Evolutionary conservation across 2,113 vertebrate species (phyloP).

Genomic region (Panurus biarmicus): DNA sequence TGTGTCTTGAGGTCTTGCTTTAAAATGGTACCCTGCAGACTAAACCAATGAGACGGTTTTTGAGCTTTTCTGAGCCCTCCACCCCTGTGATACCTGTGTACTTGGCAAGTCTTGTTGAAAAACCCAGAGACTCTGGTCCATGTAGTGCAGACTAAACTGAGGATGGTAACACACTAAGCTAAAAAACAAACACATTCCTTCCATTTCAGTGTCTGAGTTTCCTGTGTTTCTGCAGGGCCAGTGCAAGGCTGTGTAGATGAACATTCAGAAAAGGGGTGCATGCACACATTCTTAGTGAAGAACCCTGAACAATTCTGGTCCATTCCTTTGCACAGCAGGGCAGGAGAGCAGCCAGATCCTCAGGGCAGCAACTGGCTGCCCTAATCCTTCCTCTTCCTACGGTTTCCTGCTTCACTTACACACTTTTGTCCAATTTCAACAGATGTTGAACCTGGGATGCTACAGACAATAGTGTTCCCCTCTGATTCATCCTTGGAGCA

Average conservation of each 20-base stretch:
- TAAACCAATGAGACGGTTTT: neutral
- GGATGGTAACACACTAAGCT: neutral
- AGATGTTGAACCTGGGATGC: neutral
- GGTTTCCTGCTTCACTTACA: neutral
- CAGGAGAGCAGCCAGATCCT: neutral
- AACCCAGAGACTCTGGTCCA: fast-evolving
- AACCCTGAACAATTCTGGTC: neutral
- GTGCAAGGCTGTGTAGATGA: neutral
- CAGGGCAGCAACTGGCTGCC: neutral
- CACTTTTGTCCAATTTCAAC: neutral
- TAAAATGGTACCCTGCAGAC: neutral
- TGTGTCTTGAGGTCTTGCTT: neutral
- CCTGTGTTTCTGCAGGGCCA: neutral
- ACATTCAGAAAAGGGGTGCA: neutral
- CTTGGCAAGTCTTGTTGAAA: neutral
- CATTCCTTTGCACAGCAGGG: neutral
- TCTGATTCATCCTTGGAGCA: slow-evolving; percentile 52
- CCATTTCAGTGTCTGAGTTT: fast-evolving
- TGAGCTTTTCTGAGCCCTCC: neutral
- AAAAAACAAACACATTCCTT: neutral
- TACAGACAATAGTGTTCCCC: neutral
- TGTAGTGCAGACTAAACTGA: neutral
- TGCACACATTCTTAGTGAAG: neutral
- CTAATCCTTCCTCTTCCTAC: slow-evolving; percentile 29
- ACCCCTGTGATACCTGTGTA: neutral